Percentiles rank a stretch among this genome's conserved stretches.
phyloP scores from a whole-genome alignment of 2,888 invertebrate species.

The Conops quadrifasciatus region DNA sequence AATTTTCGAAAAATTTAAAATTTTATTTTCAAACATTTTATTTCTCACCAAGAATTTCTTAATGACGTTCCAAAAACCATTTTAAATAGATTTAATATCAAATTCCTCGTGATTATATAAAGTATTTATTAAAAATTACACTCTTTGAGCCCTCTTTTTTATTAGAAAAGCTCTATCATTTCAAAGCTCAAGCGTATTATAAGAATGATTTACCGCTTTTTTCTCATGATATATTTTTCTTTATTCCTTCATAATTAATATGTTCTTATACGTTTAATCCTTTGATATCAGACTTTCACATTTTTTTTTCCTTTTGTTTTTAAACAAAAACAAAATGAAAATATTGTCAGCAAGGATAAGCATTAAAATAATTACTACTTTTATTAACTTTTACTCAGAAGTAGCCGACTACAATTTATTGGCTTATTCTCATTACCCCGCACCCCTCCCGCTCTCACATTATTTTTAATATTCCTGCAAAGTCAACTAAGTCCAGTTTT shows the following conservation, averaged over 20 bases:
- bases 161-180: too few relatives aligned
- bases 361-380: conserved; percentile 38
- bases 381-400: too few relatives aligned
- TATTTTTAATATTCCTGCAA: conserved; percentile 17
- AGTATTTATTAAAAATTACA: too few relatives aligned
- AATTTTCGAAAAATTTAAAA: too few relatives aligned
- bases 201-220: too few relatives aligned
- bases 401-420: background rate
- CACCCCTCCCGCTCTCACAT: background rate
- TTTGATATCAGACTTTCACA: background rate
- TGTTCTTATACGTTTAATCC: background rate
- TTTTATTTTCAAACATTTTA: too few relatives aligned
- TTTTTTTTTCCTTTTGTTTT: background rate
- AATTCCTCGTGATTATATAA: too few relatives aligned
- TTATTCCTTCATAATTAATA: background rate
- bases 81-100: too few relatives aligned
- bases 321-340: background rate
- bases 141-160: too few relatives aligned
- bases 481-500: conserved; percentile 38
- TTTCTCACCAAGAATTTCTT: too few relatives aligned
- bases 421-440: background rate
- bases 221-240: background rate
- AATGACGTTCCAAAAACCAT: too few relatives aligned
- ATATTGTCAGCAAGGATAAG: conserved; percentile 33
- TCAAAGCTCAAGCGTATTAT: too few relatives aligned